Conservation (phyloP, 2,797 vertebrate genomes). For the Echiichthys vipera region DNA sequence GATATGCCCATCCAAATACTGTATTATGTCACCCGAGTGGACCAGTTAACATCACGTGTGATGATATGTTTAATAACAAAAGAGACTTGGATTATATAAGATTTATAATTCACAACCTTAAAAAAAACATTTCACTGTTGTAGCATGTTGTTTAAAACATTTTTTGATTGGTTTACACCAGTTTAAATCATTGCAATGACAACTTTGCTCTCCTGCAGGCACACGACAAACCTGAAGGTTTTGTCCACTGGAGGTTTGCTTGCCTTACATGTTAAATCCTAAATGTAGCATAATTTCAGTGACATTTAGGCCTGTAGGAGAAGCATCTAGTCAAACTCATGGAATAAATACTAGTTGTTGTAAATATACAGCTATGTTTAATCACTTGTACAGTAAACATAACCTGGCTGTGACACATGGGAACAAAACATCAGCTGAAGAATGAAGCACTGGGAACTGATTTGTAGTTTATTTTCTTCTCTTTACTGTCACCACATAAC, state of each 20-base stretch:
- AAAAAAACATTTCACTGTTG: background rate
- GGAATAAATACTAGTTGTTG: constrained; percentile 2
- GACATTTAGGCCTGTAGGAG: background rate
- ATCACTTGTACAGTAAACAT: constrained; percentile 18
- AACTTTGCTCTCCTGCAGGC: background rate
- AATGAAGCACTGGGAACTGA: constrained; percentile 11
- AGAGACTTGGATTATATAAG: background rate
- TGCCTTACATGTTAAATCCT: background rate
- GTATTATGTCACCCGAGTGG: background rate
- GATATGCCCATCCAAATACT: constrained; percentile 3
- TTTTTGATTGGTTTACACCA: background rate
- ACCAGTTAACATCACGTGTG: background rate
- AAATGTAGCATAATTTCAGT: background rate
- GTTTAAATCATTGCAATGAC: background rate
- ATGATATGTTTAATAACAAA: constrained; percentile 2
- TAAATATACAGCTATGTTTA: constrained; percentile 25
- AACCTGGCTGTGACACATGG: constrained; percentile 2
- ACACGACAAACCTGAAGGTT: background rate
- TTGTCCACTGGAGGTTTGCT: background rate
- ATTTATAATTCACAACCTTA: constrained; percentile 1
- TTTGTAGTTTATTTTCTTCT: constrained; percentile 16
- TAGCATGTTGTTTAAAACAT: background rate
- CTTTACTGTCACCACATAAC: constrained; percentile 19
- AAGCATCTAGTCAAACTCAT: background rate
- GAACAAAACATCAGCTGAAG: constrained; percentile 29